Percentiles rank a stretch among this genome's conserved stretches.
Evolutionary conservation across 2,797 vertebrate genomes (phyloP).

Genomic region (Orientallactaga sibirica): DNA sequence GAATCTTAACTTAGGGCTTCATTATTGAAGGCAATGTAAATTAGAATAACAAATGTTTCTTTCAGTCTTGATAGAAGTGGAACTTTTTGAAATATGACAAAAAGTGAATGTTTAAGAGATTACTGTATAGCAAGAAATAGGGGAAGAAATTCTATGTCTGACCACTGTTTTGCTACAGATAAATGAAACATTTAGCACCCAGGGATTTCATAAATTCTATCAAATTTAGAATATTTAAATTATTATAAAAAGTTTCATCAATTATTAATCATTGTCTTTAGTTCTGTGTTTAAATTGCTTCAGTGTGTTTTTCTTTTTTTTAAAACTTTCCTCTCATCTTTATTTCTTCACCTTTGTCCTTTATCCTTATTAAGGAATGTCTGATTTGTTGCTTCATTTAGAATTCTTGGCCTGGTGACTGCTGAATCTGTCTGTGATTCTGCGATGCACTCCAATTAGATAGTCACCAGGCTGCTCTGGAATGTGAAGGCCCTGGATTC

Average conservation of each 20-base stretch:
- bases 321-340: neutral
- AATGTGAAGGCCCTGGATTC: neutral
- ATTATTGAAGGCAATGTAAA: neutral
- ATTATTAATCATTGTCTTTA: neutral
- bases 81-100: slow-evolving; percentile 9
- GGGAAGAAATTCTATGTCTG: neutral
- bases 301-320: neutral
- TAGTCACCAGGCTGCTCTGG: neutral
- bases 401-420: neutral
- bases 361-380: rapidly evolving
- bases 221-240: neutral
- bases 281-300: neutral
- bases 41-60: neutral
- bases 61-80: neutral
- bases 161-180: neutral
- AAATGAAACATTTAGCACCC: neutral
- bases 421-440: neutral
- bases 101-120: neutral
- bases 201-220: slow-evolving; percentile 11
- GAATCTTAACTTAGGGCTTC: neutral
- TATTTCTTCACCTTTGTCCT: neutral
- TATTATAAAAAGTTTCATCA: slow-evolving; percentile 38
- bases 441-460: neutral
- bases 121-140: neutral
- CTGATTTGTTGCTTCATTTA: slow-evolving; percentile 21